Base-by-base conservation (phyloP, 2,113 vertebrate genomes). In the Rhegmatorhina hoffmannsi region DNA sequence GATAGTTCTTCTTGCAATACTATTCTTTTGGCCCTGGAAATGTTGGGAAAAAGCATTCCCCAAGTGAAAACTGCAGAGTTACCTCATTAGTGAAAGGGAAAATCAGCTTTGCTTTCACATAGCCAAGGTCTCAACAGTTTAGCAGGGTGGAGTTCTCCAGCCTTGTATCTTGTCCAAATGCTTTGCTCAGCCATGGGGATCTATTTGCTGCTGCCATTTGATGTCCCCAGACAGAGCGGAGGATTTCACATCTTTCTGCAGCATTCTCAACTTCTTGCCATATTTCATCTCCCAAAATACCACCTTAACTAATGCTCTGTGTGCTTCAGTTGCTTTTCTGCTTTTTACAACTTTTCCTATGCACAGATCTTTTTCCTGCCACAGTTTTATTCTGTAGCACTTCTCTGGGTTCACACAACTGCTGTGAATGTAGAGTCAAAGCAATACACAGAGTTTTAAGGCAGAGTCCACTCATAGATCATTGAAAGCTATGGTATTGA, bases 161-260 rank as follows among this genome's bases (percentile, higher is more conserved):
- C 4, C 2, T 18, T 25, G 6, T 5, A 0, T 70, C 28, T 55
- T 11, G 1, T 47, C 16, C 44, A 82, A 12, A 18, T 34, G 20
- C 12, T 46, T 49, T 59, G 10, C 21, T 55, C 19, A 81, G 15
- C 17, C 20, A 24, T 24, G 18, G 17, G 33, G 21, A 43, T 28
- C 5, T 70, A 7, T 59, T 66, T 62, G 14, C 25, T 77, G 7
- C 17, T 84, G 25, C 16, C 5, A n/a, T 13, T 46, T 2, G 1
- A 33, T n/a, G 14, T 74, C 14, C 18, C 10, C 33, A 47, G 38
- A 5, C 9, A 21, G 13, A 74, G 8, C 17, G 80, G 16, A 13
- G 15, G 28, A 93, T 34, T 6, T 20, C 16, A 16, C 20, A 31
- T 25, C 8, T 77, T 83, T 33, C 33, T 74, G 31, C 34, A 77